Percentiles rank a stretch among this genome's conserved stretches.
Evolutionary conservation across 2,797 vertebrate species (phyloP).

Genomic region (Oceanodroma leucorhoa): DNA sequence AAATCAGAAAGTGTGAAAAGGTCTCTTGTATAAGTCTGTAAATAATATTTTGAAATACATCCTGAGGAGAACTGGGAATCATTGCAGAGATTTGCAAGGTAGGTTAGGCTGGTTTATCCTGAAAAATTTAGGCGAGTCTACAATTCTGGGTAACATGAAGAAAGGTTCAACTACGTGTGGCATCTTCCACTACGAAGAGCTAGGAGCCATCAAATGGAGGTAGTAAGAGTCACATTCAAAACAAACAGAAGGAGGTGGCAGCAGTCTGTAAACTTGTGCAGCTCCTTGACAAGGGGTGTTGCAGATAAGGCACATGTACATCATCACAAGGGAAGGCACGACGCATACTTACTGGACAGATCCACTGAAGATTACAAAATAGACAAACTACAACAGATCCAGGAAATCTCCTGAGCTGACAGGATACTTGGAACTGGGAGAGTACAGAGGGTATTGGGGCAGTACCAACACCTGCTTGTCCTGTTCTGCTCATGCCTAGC

Average conservation of each 20-base stretch:
- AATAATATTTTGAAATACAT: background rate
- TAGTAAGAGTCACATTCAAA: background rate
- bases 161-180: rapidly evolving
- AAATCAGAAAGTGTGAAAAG: background rate
- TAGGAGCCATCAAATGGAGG: background rate
- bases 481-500: background rate
- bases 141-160: background rate
- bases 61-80: background rate
- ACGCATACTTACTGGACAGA: background rate
- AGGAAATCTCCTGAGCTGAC: background rate
- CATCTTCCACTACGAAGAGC: background rate
- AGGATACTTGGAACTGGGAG: background rate
- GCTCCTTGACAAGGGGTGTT: background rate
- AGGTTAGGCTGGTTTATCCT: background rate
- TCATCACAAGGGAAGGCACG: background rate
- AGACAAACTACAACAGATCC: background rate
- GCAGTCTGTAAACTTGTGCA: background rate
- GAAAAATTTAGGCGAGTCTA: background rate
- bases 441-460: background rate
- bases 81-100: background rate
- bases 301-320: rapidly evolving
- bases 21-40: background rate
- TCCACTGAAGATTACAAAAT: background rate
- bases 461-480: background rate
- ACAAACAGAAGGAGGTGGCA: background rate